Percentiles rank a stretch among this genome's conserved stretches.
These are phyloP conservation scores for Diglossa brunneiventris DNA, from an alignment of 2,113 vertebrate genomes.

Conservation along the genomic window DNA sequence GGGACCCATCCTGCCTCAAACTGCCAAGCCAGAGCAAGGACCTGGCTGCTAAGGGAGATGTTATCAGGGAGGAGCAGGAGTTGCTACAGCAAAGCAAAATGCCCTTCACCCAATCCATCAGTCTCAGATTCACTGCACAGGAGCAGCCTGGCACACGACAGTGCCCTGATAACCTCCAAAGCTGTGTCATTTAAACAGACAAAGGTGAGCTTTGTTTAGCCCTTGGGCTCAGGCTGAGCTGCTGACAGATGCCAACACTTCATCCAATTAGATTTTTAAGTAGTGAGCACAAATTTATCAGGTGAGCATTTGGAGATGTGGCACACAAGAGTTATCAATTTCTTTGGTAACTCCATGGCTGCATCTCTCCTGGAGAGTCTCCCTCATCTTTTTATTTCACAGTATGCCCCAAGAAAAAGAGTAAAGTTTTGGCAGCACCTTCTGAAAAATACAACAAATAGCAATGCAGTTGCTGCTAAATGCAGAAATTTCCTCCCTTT, in stretches of 20 bases:
- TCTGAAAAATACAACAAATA: neutral
- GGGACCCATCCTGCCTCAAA: neutral
- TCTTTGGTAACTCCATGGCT: neutral
- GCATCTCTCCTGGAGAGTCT: neutral
- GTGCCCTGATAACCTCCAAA: conserved; percentile 34
- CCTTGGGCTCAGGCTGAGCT: conserved; percentile 51
- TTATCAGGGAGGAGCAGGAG: neutral
- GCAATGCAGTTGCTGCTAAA: neutral
- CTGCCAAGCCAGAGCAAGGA: neutral
- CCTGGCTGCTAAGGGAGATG: neutral
- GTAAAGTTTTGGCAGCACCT: neutral
- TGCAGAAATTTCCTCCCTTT: neutral
- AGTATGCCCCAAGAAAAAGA: neutral
- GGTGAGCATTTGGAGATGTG: neutral
- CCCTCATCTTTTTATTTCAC: neutral
- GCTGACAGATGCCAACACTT: conserved; percentile 27
- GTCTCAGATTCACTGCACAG: neutral
- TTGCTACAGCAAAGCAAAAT: neutral
- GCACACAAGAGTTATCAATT: neutral
- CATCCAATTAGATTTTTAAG: conserved; percentile 45
- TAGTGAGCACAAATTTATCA: neutral
- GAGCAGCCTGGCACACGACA: conserved; percentile 22
- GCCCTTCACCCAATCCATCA: neutral
- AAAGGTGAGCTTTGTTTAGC: conserved; percentile 55
- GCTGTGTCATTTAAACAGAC: conserved; percentile 52